phyloP scores from a whole-genome alignment of 2,888 invertebrate genomes.

The Platycheirus albimanus region DNA sequence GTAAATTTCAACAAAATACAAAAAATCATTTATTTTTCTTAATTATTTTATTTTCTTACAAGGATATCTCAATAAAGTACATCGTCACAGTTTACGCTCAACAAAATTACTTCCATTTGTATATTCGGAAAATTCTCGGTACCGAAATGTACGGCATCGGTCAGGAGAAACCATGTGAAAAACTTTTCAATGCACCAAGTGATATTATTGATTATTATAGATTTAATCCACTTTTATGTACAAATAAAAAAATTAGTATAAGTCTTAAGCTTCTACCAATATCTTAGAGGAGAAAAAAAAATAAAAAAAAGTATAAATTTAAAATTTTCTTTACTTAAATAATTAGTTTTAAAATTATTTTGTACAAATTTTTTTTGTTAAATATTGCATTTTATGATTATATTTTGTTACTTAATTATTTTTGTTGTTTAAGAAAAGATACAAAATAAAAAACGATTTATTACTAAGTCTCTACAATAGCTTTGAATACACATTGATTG shows the following conservation, averaged over 20 bases:
- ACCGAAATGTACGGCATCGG: slow-evolving; percentile 80
- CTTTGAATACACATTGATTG: slow-evolving; percentile 91
- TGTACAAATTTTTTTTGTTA: slow-evolving; percentile 66
- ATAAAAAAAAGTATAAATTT: neutral
- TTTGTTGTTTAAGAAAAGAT: slow-evolving; percentile 24
- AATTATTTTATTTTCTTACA: slow-evolving; percentile 29
- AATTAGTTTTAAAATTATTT: slow-evolving; percentile 49
- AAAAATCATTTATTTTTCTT: slow-evolving; percentile 2
- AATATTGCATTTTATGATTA: slow-evolving; percentile 19
- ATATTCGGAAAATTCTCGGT: slow-evolving; percentile 79
- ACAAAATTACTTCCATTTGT: slow-evolving; percentile 80
- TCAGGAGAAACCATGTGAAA: slow-evolving; percentile 80
- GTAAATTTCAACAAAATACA: slow-evolving; percentile 67
- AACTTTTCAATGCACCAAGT: slow-evolving; percentile 79
- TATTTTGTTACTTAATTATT: slow-evolving; percentile 35
- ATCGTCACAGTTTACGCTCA: slow-evolving; percentile 81
- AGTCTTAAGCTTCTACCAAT: slow-evolving; percentile 79
- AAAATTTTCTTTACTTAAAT: slow-evolving; percentile 10
- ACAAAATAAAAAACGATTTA: neutral
- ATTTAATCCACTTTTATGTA: slow-evolving; percentile 80
- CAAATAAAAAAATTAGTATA: slow-evolving; percentile 79
- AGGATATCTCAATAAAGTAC: slow-evolving; percentile 81
- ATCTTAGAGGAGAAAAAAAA: slow-evolving; percentile 44
- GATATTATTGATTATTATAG: slow-evolving; percentile 81
- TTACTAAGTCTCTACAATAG: slow-evolving; percentile 90